Evolutionary conservation across 2,888 invertebrate genomes (phyloP), one percentile per base, ranked within the genome.

Genomic region (Pyrocoelia pectoralis): DNA sequence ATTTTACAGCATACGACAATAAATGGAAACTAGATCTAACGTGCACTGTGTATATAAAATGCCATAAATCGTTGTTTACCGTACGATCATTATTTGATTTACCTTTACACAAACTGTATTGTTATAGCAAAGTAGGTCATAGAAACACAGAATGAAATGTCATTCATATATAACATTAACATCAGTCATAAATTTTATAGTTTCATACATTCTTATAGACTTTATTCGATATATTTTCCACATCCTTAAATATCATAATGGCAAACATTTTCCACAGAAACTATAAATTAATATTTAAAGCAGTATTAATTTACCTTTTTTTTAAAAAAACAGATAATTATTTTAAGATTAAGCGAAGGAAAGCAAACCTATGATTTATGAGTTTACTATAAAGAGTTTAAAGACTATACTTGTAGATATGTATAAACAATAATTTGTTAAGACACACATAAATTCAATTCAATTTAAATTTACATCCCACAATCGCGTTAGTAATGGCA

Each of bases 101-200:
- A 46, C 46, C 46, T 46, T 14, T 18, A 17, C 18, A 46, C 18
- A 46, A 46, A 46, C 17, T 46, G 46, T 46, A 46, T 17, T 46
- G 17, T 46, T 46, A 2, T 14, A n/a, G n/a, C n/a, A 33, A 43
- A 46, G 46, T 46, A 46, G 46, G 46, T 46, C 46, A 17, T 46
- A 17, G 17, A 17, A 43, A 46, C 15, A n/a, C 10, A 46, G 17
- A 17, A 46, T 46, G 46, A 46, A 2, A 15, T 17, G 15, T 18
- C 10, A n/a, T n/a, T n/a, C n/a, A 17, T 46, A 46, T 46, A 46
- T 46, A 46, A 46, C 46, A 18, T 46, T 46, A 46, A 46, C 6
- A 46, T 46, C 46, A 15, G 17, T 46, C 46, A 46, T 46, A 46
- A 46, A 46, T 46, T 46, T 46, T 46, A 46, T 33, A 33, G 33